Evolutionary conservation across 2,113 vertebrate genomes (phyloP), one percentile per base, ranked within the genome.

Genomic region (Urocolius indicus): DNA sequence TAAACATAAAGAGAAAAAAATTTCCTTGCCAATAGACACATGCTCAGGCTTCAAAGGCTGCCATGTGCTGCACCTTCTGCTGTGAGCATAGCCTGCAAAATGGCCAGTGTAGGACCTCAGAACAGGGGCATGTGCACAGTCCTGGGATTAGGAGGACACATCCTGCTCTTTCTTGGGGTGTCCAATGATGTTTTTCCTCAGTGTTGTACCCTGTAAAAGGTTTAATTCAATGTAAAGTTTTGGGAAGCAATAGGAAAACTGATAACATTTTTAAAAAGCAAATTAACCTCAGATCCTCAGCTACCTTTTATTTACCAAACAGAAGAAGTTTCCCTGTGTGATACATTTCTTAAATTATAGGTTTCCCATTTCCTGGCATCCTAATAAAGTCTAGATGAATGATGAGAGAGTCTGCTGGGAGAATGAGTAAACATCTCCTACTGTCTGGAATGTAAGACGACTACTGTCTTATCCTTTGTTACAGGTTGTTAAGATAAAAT

Each of bases 401-500:
- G 91, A 97, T 97, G 97, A 95, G 80, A 93, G 82, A 94, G 95
- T 96, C 96, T 96, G 92, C 95, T 93, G 95, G 94, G 95, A 93
- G 96, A 97, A 94, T 71, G 92, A 95, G 95, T 96, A 97, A 97
- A 97, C 97, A 97, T 97, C 97, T 96, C 97, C 97, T 97, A 96
- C 97, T 92, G 96, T 96, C 97, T 97, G 97, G 96, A 97, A 97
- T 96, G 96, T 92, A 96, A 74, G 96, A 95, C 2, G 34, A 94
- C 97, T 97, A 97, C 97, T 96, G 96, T 97, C 97, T 96, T 97
- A 95, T 96, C 96, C 97, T 97, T 97, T 97, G 97, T 97, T 97
- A 97, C 96, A 97, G 95, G 96, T 97, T 97, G 96, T 97, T 97
- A 97, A 97, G 97, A 97, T 96, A 97, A 97, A 97, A 97, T 97